Evolutionary conservation across 2,797 vertebrate genomes (phyloP).

Genomic region (Labeo calbasu): DNA sequence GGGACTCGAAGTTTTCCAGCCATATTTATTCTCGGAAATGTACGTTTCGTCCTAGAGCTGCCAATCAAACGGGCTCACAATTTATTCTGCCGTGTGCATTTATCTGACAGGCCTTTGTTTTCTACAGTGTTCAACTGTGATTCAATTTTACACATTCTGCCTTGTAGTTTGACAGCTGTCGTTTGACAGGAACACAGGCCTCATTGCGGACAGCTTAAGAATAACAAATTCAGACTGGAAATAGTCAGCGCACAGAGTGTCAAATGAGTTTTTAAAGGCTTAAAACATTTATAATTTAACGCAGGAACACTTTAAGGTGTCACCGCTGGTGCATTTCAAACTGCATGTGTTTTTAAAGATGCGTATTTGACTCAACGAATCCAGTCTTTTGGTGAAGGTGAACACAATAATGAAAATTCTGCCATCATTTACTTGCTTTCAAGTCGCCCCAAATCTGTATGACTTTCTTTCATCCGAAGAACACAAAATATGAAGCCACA

Average conservation of each 20-base stretch:
- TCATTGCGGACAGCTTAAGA: constrained; percentile 49
- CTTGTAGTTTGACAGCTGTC: constrained; percentile 63
- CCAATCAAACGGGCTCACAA: constrained; percentile 59
- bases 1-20: constrained; percentile 56
- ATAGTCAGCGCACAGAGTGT: constrained; percentile 4
- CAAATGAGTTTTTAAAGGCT: constrained; percentile 45
- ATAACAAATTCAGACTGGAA: constrained; percentile 49
- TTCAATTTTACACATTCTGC: constrained; percentile 63
- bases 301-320: constrained; percentile 20
- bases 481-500: neutral
- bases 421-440: neutral
- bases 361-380: neutral
- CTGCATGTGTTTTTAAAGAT: neutral
- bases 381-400: neutral
- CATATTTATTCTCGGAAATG: constrained; percentile 59
- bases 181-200: constrained; percentile 57
- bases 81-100: constrained; percentile 59
- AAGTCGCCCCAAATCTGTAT: neutral
- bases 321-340: constrained; percentile 1
- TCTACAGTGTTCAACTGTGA: constrained; percentile 59
- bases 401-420: neutral
- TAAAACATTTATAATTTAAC: constrained; percentile 10
- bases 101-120: constrained; percentile 66
- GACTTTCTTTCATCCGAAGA: neutral
- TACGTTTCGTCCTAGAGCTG: constrained; percentile 58